Evolutionary conservation across 2,797 vertebrate species (phyloP).

Genomic region (Acipenser oxyrinchus): DNA sequence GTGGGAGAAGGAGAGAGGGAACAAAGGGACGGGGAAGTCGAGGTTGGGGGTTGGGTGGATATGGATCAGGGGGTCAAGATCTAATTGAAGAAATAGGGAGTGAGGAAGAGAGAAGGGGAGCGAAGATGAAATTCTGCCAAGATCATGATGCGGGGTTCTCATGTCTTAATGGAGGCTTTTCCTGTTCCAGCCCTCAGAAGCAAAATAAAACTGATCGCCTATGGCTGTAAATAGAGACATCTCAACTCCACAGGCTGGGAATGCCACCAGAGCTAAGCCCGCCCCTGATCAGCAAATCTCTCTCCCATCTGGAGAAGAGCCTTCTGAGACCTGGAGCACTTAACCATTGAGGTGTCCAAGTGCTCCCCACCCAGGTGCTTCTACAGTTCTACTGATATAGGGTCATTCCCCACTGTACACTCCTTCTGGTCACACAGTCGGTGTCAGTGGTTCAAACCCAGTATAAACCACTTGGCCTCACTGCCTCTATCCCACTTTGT

Average conservation of each 20-base stretch:
- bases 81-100: slow-evolving; percentile 6
- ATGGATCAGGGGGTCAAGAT: slow-evolving; percentile 16
- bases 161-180: background rate
- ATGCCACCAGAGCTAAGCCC: slow-evolving; percentile 27
- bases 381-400: too few species aligned
- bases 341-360: slow-evolving; percentile 1
- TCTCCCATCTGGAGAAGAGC: slow-evolving; percentile 22
- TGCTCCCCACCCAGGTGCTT: too few species aligned
- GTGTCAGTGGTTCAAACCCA: too few species aligned
- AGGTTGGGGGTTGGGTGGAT: slow-evolving; percentile 31
- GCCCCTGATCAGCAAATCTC: slow-evolving; percentile 21
- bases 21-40: slow-evolving; percentile 10
- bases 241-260: background rate
- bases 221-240: slow-evolving; percentile 1
- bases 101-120: slow-evolving; percentile 3
- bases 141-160: slow-evolving; percentile 10
- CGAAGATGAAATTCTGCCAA: slow-evolving; percentile 3
- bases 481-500: too few species aligned
- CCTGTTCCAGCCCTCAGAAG: background rate
- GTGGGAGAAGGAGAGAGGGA: slow-evolving; percentile 36
- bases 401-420: too few species aligned
- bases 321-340: slow-evolving; percentile 19
- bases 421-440: too few species aligned
- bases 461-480: too few species aligned
- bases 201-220: background rate